Evolutionary conservation across 2,797 vertebrate genomes (phyloP).

Genomic region (Sebastolobus altivelis): DNA sequence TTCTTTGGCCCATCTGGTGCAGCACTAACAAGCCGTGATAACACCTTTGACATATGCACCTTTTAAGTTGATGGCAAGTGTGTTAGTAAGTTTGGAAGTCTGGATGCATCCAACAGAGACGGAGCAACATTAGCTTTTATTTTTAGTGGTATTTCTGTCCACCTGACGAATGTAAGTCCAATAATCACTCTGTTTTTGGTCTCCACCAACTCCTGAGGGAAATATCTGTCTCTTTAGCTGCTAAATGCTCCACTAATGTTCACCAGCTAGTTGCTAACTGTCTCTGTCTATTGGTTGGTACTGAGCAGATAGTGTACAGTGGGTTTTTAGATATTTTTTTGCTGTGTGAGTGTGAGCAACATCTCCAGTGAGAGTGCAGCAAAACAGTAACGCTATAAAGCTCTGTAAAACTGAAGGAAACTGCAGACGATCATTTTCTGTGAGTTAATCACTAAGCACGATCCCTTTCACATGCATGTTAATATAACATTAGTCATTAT

Average conservation of each 20-base stretch:
- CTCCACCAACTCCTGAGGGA: neutral
- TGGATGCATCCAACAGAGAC: neutral
- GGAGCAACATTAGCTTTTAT: neutral
- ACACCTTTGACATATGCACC: neutral
- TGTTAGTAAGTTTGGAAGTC: neutral
- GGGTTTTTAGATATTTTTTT: neutral
- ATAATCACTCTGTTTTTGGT: neutral
- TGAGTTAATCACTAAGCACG: neutral
- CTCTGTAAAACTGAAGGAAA: neutral
- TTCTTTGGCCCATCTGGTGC: neutral
- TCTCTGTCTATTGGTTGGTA: neutral
- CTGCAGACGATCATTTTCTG: neutral
- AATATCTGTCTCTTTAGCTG: neutral
- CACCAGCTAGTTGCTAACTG: neutral
- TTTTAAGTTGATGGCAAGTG: neutral
- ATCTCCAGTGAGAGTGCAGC: too few relatives aligned
- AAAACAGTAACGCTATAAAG: neutral
- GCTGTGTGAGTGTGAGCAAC: too few relatives aligned
- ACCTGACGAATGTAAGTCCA: neutral
- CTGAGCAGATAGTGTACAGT: neutral
- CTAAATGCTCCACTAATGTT: neutral
- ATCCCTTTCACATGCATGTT: neutral
- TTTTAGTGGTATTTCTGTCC: neutral
- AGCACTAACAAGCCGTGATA: neutral
- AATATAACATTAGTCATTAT: constrained; percentile 1